Percentiles rank a stretch among this genome's conserved stretches.
phyloP scores from a whole-genome alignment of 2,113 vertebrate genomes.

The Oxygymnocypris stewartii region DNA sequence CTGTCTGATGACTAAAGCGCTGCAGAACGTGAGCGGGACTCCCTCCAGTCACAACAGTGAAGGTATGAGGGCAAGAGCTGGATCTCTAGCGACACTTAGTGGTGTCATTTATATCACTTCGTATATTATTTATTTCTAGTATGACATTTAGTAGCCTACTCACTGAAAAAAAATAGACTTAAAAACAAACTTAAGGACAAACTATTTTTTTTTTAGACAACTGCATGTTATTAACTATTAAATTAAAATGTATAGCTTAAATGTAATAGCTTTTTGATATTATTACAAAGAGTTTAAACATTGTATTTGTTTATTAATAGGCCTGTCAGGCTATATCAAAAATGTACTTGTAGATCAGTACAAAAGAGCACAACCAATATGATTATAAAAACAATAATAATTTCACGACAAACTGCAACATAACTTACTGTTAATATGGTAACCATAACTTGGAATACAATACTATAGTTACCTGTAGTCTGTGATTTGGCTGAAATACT shows the following conservation, averaged over 20 bases:
- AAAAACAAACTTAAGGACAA: not conserved
- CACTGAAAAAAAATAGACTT: not conserved
- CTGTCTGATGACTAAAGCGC: constrained; percentile 60
- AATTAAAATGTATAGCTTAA: not conserved
- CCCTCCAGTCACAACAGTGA: constrained; percentile 60
- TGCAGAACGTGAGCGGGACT: constrained; percentile 59
- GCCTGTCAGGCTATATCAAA: too few relatives aligned
- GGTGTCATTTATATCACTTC: not conserved
- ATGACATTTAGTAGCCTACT: not conserved
- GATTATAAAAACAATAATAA: too few relatives aligned
- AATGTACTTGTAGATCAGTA: too few relatives aligned
- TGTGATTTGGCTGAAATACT: too few relatives aligned
- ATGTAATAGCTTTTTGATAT: not conserved
- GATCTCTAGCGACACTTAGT: constrained; percentile 28
- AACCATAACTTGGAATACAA: too few relatives aligned
- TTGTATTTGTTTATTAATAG: not conserved
- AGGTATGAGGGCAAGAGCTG: constrained; percentile 32
- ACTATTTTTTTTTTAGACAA: not conserved
- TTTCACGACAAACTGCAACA: not conserved
- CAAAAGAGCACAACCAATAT: not conserved
- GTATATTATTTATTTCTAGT: not conserved
- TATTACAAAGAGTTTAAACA: not conserved
- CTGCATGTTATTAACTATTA: not conserved
- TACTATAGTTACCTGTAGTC: too few relatives aligned
- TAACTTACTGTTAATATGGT: not conserved